Evolutionary conservation across 2,113 vertebrate genomes (phyloP), one percentile per base, ranked within the genome.

Genomic region (Chaenogobius annularis): DNA sequence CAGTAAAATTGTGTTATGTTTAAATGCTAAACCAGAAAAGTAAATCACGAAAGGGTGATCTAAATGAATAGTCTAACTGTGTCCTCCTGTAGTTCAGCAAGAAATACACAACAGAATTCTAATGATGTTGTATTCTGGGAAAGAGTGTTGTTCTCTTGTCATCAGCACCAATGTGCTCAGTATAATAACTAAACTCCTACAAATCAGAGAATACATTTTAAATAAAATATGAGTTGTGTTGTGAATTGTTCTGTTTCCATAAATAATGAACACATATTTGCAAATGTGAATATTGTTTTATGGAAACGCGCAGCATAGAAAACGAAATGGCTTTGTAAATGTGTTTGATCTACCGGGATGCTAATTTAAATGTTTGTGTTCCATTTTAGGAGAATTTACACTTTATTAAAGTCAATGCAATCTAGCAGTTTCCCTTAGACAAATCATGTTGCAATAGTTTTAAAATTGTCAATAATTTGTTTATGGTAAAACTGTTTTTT

Each of bases 201-300:
- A 58, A 26, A 10, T 7, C 23, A 5, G 12, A 58, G 22, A 58
- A 26, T 6, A 14, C 10, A 9, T 14, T 58, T 26, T 58, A 23
- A 58, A 58, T 58, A 58, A 58, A 58, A 58, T 23, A 61, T 61
- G 23, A 61, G 26, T 31, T 35, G 14, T 15, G 23, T 61, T 61
- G 22, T 59, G 13, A 61, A 61, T 61, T 31, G 13, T 31, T 35
- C 23, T 58, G 56, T 58, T 58, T 26, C 26, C 23, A 61, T 61
- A 19, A 61, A 61, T 35, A 61, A 61, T 31, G 6, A 2, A 61
- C 19, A 35, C 13, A 61, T 17, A 35, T 61, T 61, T 19, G 58
- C 58, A 61, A 61, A 15, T 59, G 26, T 15, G 14, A 35, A 15
- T 35, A 35, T 1, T 15, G 12, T 46, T 46, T 7, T 3, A 12